Percentiles rank a stretch among this genome's conserved stretches.
phyloP scores from a whole-genome alignment of 1,140 invertebrate species.

The Drosophila tristis region DNA sequence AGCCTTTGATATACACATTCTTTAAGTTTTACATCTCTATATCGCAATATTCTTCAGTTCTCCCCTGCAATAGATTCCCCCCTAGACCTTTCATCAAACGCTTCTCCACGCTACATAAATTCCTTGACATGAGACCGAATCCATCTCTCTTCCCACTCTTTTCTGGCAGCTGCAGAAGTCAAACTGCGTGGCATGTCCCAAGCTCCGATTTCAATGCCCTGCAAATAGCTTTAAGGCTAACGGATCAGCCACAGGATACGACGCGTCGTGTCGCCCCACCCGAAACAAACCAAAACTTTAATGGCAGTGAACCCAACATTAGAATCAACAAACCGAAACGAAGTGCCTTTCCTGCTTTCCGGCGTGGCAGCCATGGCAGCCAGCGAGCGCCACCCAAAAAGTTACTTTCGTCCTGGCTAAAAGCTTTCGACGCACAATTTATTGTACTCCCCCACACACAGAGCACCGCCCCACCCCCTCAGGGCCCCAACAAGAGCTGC shows the following conservation, averaged over 20 bases:
- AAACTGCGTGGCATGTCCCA: slow-evolving; percentile 63
- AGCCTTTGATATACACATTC: no score
- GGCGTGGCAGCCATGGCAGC: slow-evolving; percentile 1
- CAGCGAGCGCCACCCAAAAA: slow-evolving; percentile 29
- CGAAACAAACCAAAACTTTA: slow-evolving; percentile 63
- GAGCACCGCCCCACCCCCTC: background rate
- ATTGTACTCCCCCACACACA: slow-evolving; percentile 20
- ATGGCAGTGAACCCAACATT: slow-evolving; percentile 50
- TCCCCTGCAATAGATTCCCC: background rate
- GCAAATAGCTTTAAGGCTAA: slow-evolving; percentile 74
- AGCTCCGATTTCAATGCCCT: slow-evolving; percentile 63
- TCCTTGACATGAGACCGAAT: slow-evolving; percentile 20
- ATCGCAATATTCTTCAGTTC: background rate
- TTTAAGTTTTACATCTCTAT: background rate
- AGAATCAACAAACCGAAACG: slow-evolving; percentile 66
- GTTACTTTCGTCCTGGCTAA: slow-evolving; percentile 55
- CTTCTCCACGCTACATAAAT: slow-evolving; percentile 22
- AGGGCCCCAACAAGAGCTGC: slow-evolving; percentile 4
- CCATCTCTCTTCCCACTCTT: slow-evolving; percentile 12
- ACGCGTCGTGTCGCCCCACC: background rate
- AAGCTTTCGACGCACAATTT: slow-evolving; percentile 69
- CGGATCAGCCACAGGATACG: slow-evolving; percentile 60
- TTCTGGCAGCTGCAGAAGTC: slow-evolving; percentile 62
- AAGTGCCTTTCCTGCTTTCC: slow-evolving; percentile 20
- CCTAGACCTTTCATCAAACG: slow-evolving; percentile 3